phyloP scores from a whole-genome alignment of 2,113 vertebrate genomes.

The Mustela lutreola region DNA sequence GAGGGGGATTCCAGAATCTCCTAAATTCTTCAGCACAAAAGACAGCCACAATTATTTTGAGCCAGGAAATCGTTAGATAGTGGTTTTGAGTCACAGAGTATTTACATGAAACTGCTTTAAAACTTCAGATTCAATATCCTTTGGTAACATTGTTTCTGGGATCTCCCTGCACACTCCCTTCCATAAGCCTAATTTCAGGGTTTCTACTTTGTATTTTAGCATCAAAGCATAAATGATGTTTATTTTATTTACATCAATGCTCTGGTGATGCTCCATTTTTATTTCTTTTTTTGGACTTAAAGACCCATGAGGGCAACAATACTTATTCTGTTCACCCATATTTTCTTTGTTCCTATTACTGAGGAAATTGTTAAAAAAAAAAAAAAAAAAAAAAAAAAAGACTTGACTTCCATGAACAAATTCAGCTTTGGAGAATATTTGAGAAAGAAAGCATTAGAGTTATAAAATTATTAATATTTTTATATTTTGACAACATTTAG shows the following conservation, averaged over 20 bases:
- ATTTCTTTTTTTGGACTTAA: neutral
- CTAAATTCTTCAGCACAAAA: neutral
- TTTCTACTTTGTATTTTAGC: neutral
- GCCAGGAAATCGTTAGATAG: neutral
- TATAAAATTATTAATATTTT: neutral
- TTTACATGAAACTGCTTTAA: neutral
- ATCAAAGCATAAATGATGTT: neutral
- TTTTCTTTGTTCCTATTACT: neutral
- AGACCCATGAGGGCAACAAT: neutral
- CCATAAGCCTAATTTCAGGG: neutral
- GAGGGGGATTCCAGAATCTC: neutral
- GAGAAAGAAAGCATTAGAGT: neutral
- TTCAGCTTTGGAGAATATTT: neutral
- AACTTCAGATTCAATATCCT: neutral
- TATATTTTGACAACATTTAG: neutral
- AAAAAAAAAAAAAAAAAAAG: neutral
- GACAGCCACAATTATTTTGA: neutral
- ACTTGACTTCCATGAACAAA: neutral
- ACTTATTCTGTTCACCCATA: neutral
- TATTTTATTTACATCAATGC: neutral
- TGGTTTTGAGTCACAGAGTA: neutral
- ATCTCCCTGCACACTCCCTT: neutral
- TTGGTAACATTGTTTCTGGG: neutral
- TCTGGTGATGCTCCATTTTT: neutral
- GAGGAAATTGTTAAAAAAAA: neutral